Conservation (phyloP, 2,113 vertebrate genomes). For the Aphelocoma coerulescens region DNA sequence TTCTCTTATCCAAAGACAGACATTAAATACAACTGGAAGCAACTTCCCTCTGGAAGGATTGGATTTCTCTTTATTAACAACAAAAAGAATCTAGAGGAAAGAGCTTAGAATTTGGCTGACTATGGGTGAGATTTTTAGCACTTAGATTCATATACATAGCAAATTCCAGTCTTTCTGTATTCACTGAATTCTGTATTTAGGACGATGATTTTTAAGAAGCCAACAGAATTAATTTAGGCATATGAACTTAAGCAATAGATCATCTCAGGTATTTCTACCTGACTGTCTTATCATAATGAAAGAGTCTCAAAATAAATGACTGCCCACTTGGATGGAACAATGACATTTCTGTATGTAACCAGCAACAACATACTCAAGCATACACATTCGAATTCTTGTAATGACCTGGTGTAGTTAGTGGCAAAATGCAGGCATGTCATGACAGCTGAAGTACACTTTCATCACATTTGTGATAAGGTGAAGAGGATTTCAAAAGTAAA, state of each 20-base stretch:
- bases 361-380: neutral
- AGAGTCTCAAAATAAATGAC: neutral
- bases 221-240: neutral
- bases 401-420: neutral
- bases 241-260: neutral
- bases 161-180: neutral
- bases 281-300: neutral
- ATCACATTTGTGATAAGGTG: neutral
- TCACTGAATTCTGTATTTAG: neutral
- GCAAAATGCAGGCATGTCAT: neutral
- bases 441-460: neutral
- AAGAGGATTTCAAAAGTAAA: neutral
- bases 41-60: neutral
- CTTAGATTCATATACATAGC: neutral
- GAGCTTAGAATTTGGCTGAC: neutral
- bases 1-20: neutral
- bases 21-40: neutral
- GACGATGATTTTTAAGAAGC: neutral
- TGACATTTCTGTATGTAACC: neutral
- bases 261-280: neutral
- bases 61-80: neutral
- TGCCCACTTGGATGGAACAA: neutral
- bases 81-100: neutral
- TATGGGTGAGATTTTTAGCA: neutral
- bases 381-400: neutral